phyloP scores from a whole-genome alignment of 1,140 invertebrate genomes.

The Melipona quadrifasciata region DNA sequence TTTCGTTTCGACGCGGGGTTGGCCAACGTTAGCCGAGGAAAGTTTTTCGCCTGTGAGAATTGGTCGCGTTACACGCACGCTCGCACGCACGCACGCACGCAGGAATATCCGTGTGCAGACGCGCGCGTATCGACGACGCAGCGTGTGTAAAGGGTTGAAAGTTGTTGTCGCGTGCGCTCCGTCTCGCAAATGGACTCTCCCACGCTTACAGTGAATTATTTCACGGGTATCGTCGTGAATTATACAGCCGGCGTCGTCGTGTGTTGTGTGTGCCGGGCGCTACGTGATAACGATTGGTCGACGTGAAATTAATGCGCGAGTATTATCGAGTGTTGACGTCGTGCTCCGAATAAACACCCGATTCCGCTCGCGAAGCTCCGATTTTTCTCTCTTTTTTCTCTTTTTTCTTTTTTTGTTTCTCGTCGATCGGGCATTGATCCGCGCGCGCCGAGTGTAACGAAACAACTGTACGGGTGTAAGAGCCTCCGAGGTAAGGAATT shows the following conservation, averaged over 20 bases:
- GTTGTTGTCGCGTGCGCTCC: conserved; percentile 49
- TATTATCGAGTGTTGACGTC: conserved; percentile 30
- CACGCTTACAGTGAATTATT: conserved; percentile 61
- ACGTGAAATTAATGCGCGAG: conserved; percentile 9
- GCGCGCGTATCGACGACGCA: background rate
- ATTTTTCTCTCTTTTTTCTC: no score
- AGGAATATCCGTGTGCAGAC: background rate
- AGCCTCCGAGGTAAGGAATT: no score
- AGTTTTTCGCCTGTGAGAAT: background rate
- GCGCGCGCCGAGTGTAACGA: no score
- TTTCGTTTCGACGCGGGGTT: background rate
- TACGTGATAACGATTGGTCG: conserved; percentile 16
- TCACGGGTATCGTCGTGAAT: conserved; percentile 49
- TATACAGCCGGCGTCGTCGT: conserved; percentile 27
- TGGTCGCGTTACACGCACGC: background rate
- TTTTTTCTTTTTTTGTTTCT: background rate
- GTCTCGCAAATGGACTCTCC: conserved; percentile 55
- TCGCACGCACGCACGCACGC: background rate
- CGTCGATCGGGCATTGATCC: background rate
- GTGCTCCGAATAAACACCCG: background rate
- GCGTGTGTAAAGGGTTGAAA: background rate
- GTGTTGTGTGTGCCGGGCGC: background rate
- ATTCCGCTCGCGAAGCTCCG: background rate
- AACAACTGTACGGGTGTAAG: no score
- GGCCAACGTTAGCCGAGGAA: background rate